Conservation (phyloP, 2,797 vertebrate species). For the Pitangus sulphuratus region DNA sequence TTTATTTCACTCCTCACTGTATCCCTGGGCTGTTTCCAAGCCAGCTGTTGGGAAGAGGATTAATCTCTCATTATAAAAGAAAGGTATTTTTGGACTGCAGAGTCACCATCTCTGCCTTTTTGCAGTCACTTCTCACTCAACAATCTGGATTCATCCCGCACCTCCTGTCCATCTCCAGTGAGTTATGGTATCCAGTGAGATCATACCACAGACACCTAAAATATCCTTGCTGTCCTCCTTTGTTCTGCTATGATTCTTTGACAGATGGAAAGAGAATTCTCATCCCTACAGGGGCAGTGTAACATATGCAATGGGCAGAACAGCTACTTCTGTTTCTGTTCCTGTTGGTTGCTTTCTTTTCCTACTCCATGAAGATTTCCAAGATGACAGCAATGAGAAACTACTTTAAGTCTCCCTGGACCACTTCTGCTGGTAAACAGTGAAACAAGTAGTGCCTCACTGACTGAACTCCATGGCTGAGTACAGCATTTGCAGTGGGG, state of each 20-base stretch:
- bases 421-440: neutral
- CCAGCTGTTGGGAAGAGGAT: neutral
- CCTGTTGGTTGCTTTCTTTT: neutral
- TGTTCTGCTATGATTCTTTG: neutral
- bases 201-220: neutral
- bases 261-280: neutral
- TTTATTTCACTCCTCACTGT: neutral
- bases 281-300: neutral
- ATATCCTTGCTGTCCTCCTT: neutral
- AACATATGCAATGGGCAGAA: neutral
- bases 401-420: neutral
- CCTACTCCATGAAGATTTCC: neutral
- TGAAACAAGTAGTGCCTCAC: neutral
- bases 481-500: neutral
- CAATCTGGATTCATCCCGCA: neutral
- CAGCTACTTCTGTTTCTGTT: neutral
- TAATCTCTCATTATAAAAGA: neutral
- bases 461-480: neutral
- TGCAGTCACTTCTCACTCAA: neutral
- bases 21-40: neutral
- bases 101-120: neutral
- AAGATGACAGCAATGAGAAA: neutral
- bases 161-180: neutral
- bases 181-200: neutral
- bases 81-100: neutral